phyloP scores from a whole-genome alignment of 2,888 invertebrate genomes.

The Danaus chrysippus region DNA sequence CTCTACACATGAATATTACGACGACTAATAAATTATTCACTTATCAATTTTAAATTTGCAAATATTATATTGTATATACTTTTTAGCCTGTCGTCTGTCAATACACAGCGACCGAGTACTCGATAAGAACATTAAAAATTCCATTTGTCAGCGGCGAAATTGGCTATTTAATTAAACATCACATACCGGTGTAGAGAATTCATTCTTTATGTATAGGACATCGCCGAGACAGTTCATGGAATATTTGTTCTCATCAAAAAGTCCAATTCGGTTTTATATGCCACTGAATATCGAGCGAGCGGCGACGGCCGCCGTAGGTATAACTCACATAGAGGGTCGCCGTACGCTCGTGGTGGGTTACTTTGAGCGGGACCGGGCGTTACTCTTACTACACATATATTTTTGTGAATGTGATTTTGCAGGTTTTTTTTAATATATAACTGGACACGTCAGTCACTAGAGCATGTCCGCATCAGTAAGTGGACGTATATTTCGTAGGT shows the following conservation, averaged over 20 bases:
- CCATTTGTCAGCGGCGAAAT: constrained; percentile 8
- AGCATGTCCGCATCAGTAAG: neutral
- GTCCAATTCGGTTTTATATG: constrained; percentile 58
- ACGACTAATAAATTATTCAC: too few species aligned
- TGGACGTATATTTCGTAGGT: constrained; percentile 52
- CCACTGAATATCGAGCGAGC: constrained; percentile 65
- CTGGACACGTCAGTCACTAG: neutral
- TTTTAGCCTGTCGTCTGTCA: neutral
- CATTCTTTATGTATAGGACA: constrained; percentile 43
- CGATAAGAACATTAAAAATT: constrained; percentile 2
- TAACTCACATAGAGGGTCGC: constrained; percentile 35
- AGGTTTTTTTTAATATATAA: too few species aligned
- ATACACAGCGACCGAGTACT: neutral
- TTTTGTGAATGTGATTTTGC: too few species aligned
- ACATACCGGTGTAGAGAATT: constrained; percentile 34
- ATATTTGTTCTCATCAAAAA: constrained; percentile 55
- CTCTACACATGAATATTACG: too few species aligned
- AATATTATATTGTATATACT: too few species aligned
- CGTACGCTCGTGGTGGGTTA: too few species aligned
- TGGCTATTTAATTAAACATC: constrained; percentile 31
- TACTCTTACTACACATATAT: too few species aligned
- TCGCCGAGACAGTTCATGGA: constrained; percentile 35
- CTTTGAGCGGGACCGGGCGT: too few species aligned
- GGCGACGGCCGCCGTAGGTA: constrained; percentile 25
- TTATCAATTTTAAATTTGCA: too few species aligned